Conservation (phyloP, 1,140 invertebrate genomes). For the Pinna nobilis region DNA sequence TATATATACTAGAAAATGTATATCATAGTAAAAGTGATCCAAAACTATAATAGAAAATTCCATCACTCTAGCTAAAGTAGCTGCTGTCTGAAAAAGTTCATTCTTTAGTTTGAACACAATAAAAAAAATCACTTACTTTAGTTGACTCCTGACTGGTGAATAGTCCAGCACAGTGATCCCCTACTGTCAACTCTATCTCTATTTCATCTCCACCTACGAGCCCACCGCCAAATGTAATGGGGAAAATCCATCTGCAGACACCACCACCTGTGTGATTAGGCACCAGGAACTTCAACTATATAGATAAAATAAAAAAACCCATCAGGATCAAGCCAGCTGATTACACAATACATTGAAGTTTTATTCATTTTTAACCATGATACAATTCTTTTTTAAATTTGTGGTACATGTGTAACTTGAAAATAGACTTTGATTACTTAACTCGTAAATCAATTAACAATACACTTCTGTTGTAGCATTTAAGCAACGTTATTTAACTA, state of each 20-base stretch:
- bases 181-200: constrained; percentile 45
- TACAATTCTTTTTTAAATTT: too few species aligned
- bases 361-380: too few species aligned
- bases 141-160: constrained; percentile 66
- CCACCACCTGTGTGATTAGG: constrained; percentile 45
- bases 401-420: too few species aligned
- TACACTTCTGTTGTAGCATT: too few species aligned
- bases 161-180: constrained; percentile 51
- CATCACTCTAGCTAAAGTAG: background rate
- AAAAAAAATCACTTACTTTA: constrained; percentile 51
- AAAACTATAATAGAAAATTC: background rate
- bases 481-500: too few species aligned
- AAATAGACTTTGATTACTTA: too few species aligned
- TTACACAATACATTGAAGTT: too few species aligned
- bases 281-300: constrained; percentile 55
- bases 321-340: too few species aligned
- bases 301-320: constrained; percentile 11
- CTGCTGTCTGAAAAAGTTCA: background rate
- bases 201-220: constrained; percentile 66
- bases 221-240: constrained; percentile 65
- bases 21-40: too few species aligned
- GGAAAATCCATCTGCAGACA: constrained; percentile 59
- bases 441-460: too few species aligned
- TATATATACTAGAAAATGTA: too few species aligned
- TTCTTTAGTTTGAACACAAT: background rate